These are phyloP conservation scores for Apostichopus californicus DNA, from an alignment of 35 echinoderm and acorn worm species.

Conservation along the genomic window DNA sequence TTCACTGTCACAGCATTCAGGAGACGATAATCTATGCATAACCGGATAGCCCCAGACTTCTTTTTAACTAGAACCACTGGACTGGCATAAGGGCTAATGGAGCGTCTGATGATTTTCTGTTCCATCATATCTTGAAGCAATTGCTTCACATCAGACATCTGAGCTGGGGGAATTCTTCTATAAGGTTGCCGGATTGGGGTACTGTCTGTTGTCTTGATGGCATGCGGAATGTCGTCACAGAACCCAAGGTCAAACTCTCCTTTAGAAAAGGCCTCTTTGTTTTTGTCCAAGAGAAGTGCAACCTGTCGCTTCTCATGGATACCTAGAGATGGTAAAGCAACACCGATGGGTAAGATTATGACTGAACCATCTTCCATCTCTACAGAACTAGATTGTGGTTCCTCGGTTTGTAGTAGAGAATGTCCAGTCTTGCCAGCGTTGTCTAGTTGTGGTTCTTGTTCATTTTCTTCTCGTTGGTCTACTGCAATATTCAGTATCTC, in stretches of 20 bases:
- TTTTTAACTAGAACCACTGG: slow-evolving; percentile 45
- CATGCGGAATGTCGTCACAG: slow-evolving; percentile 15
- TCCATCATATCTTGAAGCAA: slow-evolving; percentile 38
- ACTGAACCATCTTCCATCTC: neutral
- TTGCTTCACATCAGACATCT: slow-evolving; percentile 49
- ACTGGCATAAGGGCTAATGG: slow-evolving; percentile 20
- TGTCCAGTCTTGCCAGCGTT: neutral
- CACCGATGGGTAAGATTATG: neutral
- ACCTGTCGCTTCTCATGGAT: neutral
- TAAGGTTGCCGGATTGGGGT: neutral
- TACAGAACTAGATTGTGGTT: neutral
- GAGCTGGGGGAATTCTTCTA: slow-evolving; percentile 13
- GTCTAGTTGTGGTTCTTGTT: neutral
- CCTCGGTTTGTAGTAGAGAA: neutral
- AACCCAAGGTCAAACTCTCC: slow-evolving; percentile 28
- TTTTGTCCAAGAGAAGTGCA: neutral
- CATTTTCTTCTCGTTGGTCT: neutral
- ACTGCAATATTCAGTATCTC: neutral
- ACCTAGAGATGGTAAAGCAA: neutral
- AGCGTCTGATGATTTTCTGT: slow-evolving; percentile 8
- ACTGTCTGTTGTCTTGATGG: neutral
- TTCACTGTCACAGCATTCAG: slow-evolving; percentile 20
- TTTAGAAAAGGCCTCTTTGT: slow-evolving; percentile 13
- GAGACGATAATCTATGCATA: slow-evolving; percentile 46
- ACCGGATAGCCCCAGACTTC: slow-evolving; percentile 20